Evolutionary conservation across 2,113 vertebrate species (phyloP), one percentile per base, ranked within the genome.

Genomic region (Aplodontia rufa): DNA sequence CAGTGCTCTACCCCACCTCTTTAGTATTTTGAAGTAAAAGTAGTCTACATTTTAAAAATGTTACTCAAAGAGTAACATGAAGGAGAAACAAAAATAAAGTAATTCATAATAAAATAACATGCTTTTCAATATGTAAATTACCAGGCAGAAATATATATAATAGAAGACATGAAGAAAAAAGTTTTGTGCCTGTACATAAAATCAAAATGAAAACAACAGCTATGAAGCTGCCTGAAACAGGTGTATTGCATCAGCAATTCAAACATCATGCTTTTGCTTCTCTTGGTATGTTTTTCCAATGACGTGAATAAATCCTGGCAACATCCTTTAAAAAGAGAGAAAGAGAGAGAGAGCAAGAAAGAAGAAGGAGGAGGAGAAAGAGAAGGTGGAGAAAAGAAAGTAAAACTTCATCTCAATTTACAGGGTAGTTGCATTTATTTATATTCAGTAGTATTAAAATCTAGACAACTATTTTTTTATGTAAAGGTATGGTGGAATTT

Each of bases 91-190:
- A 62, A 95, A 58, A 22, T 19, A 28, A 85, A 71, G 28, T 40
- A 51, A 84, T 32, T 80, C 51, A 91, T 75, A 71, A 92, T 92
- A 24, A 92, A 94, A 49, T 40, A 60, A 60, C 75, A n/a, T 13
- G 5, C n/a, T 71, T 94, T 74, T 85, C n/a, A 75, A 69, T 88
- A 72, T 85, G 37, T 53, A 95, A 87, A 92, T 79, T n/a, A 37
- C 7, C 13, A 74, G 47, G 10, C 28, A 66, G 14, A 6, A n/a
- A n/a, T n/a, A n/a, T 83, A 42, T 55, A 74, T 51, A 90, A 37
- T 79, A 53, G 51, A 89, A 40, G 10, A 51, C 47, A 42, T 26
- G 68, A 72, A 81, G 16, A 88, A 89, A 89, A n/a, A 79, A 83
- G 75, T 19, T 13, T 85, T 28, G 4, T 17, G 69, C 62, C 55